phyloP scores from a whole-genome alignment of 2,888 invertebrate species.

The Petrophora chlorosata region DNA sequence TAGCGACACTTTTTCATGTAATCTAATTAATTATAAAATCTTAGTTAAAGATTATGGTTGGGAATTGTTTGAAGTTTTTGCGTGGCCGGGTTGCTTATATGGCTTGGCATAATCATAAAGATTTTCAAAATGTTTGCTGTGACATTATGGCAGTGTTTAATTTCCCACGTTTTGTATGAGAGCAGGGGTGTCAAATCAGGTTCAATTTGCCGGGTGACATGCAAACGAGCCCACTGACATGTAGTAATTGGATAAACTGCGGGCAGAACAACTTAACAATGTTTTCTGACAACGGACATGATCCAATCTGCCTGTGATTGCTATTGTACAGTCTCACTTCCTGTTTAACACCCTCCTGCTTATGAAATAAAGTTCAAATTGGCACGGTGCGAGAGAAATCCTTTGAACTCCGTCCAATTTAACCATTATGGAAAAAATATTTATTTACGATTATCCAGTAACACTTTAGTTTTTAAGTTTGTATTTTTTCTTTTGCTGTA shows the following conservation, averaged over 20 bases:
- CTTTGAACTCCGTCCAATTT: too few relatives aligned
- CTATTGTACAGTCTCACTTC: neutral
- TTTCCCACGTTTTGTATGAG: conserved; percentile 12
- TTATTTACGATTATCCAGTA: too few relatives aligned
- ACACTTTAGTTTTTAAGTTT: too few relatives aligned
- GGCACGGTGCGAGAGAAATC: too few relatives aligned
- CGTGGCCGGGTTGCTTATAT: conserved; percentile 10
- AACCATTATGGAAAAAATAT: too few relatives aligned
- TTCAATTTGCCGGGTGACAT: conserved; percentile 19
- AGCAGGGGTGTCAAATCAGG: conserved; percentile 10
- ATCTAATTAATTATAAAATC: conserved; percentile 36
- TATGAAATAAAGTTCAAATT: conserved; percentile 13
- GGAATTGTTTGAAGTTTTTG: conserved; percentile 26
- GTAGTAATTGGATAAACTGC: conserved; percentile 36
- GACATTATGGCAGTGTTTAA: neutral
- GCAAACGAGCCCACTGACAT: conserved; percentile 24
- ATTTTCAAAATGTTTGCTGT: neutral
- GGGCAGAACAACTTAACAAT: conserved; percentile 17
- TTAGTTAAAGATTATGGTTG: conserved; percentile 12
- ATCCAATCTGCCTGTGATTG: conserved; percentile 11
- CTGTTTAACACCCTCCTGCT: conserved; percentile 4
- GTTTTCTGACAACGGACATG: conserved; percentile 24
- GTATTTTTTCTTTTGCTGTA: too few relatives aligned
- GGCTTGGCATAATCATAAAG: neutral
- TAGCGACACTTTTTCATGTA: conserved; percentile 21